Conservation (phyloP, 2,113 vertebrate genomes). For the Hyperopisus bebe region DNA sequence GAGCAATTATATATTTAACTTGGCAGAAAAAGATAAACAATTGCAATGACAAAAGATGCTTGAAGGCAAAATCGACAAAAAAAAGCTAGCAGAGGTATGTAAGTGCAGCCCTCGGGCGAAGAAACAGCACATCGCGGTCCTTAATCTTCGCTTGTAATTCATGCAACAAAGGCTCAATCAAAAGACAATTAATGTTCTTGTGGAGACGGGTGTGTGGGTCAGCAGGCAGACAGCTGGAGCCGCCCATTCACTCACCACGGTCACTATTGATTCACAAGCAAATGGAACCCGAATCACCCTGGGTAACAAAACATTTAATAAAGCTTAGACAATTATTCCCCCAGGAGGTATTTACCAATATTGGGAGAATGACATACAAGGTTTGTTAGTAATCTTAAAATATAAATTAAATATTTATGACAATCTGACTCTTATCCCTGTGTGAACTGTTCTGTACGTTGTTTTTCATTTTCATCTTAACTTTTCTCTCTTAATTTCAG, state of each 20-base stretch:
- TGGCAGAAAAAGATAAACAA: not conserved
- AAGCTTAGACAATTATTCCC: slow-evolving; percentile 24
- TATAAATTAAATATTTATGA: not conserved
- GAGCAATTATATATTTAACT: not conserved
- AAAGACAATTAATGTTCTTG: slow-evolving; percentile 27
- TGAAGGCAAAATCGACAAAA: not conserved
- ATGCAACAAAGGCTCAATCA: slow-evolving; percentile 22
- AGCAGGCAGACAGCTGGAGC: slow-evolving; percentile 6
- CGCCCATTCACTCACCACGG: slow-evolving; percentile 21
- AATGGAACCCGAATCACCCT: slow-evolving; percentile 11
- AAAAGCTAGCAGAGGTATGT: not conserved
- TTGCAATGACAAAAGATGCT: not conserved
- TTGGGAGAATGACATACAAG: not conserved
- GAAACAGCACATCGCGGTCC: slow-evolving; percentile 11
- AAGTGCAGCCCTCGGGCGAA: not conserved
- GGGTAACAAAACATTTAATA: slow-evolving; percentile 27
- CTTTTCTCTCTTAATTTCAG: not conserved
- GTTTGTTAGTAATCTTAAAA: not conserved
- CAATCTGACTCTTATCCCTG: not conserved
- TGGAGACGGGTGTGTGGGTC: slow-evolving; percentile 12
- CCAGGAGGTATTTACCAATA: slow-evolving; percentile 7
- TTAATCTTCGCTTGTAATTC: slow-evolving; percentile 25
- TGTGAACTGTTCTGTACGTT: not conserved
- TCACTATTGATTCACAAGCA: slow-evolving; percentile 27
- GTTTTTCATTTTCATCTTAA: not conserved